phyloP scores from a whole-genome alignment of 1,140 invertebrate species.

The Drosophila athabasca region DNA sequence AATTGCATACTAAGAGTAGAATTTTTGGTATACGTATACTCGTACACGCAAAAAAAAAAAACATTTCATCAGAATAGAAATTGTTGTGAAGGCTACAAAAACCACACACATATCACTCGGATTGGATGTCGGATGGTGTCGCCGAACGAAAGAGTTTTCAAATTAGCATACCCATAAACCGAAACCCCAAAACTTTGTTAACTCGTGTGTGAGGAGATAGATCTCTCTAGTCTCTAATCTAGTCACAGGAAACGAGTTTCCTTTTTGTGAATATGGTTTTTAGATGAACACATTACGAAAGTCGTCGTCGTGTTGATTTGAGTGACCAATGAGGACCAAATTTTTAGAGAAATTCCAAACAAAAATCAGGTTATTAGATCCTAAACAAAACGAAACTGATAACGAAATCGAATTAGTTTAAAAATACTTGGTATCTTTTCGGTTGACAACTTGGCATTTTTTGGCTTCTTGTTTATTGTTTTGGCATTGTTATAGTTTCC shows the following conservation, averaged over 20 bases:
- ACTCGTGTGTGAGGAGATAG: slow-evolving; percentile 5
- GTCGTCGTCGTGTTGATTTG: slow-evolving; percentile 56
- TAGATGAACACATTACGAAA: slow-evolving; percentile 21
- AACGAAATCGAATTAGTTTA: slow-evolving; percentile 21
- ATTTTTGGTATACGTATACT: slow-evolving; percentile 37
- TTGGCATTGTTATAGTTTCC: slow-evolving; percentile 37
- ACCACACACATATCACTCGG: slow-evolving; percentile 78
- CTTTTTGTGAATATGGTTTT: slow-evolving; percentile 40
- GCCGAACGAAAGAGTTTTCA: slow-evolving; percentile 30
- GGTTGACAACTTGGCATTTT: slow-evolving; percentile 39
- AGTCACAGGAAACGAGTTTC: slow-evolving; percentile 35
- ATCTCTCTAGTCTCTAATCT: not conserved
- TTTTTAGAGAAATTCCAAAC: slow-evolving; percentile 64
- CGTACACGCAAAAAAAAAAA: slow-evolving; percentile 28
- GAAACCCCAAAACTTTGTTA: slow-evolving; percentile 14
- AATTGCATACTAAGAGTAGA: slow-evolving; percentile 62
- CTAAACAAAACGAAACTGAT: slow-evolving; percentile 7
- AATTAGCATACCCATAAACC: slow-evolving; percentile 31
- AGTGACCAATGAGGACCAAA: slow-evolving; percentile 73
- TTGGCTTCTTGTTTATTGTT: slow-evolving; percentile 71
- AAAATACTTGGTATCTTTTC: slow-evolving; percentile 16
- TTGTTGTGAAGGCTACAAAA: slow-evolving; percentile 67
- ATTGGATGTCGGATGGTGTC: slow-evolving; percentile 39
- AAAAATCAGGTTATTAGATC: slow-evolving; percentile 53
- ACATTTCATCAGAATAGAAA: slow-evolving; percentile 60